Base-by-base conservation (phyloP, 2,797 vertebrate species). In the Acrossocheilus wenchowensis region DNA sequence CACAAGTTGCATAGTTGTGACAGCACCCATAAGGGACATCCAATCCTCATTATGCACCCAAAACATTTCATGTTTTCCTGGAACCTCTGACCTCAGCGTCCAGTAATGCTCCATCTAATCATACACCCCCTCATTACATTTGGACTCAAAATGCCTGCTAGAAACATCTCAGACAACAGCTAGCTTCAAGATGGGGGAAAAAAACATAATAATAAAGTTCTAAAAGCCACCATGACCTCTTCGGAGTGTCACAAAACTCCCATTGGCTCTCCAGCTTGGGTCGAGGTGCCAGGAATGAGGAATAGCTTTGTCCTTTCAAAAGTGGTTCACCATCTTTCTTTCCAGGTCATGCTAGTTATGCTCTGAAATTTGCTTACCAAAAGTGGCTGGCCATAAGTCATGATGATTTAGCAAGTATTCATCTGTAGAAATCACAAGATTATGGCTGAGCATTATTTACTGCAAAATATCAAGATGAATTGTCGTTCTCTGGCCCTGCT, bases 241-340 rank as follows among this genome's bases (percentile, higher is more conserved):
- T 74, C 72, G 0, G 41, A 34, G 57, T 84, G 82, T 73, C 54
- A 84, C 57, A 73, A 26, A 48, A 14, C 69, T 81, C 57, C 68
- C 54, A 30, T 36, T 54, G 14, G 82, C 48, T 68, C 75, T 60
- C 48, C 64, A 75, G 75, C 34, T 41, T 66, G 21, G 30, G 68
- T 50, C 1, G 12, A 60, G 62, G 78, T 82, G 87, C 54, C 83
- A 81, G 71, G 48, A 82, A 85, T 77, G 83, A 88, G 57, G 10
- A 88, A 88, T 82, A 39, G 72, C 41, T 88, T 85, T 85, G 83
- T 85, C 78, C 87, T 88, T 85, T 88, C 26, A 21, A 88, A 85
- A 88, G 71, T 85, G 71, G 57, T 85, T 81, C 71, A 77, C 68
- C 78, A 26, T 69, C 71, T 81, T 80, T 84, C 52, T 87, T 87